phyloP scores from a whole-genome alignment of 2,888 invertebrate species.

The Nasonovia ribisnigri region DNA sequence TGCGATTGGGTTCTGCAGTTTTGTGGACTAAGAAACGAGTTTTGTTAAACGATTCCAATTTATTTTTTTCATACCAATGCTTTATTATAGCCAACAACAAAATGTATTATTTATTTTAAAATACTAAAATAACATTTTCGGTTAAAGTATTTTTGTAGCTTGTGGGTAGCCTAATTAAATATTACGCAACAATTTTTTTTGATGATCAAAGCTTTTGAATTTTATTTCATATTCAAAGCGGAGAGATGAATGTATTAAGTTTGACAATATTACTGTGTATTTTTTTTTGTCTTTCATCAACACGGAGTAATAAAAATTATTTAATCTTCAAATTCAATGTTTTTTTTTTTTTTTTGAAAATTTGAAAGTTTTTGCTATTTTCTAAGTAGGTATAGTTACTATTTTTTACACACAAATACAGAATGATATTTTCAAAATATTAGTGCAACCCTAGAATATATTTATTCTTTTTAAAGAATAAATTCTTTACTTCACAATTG shows the following conservation, averaged over 20 bases:
- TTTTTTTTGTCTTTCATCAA: neutral
- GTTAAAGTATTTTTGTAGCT: neutral
- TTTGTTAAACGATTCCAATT: conserved; percentile 10
- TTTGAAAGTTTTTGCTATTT: too few species aligned
- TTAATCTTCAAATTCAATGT: neutral
- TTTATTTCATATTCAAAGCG: neutral
- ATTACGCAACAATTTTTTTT: neutral
- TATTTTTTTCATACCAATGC: conserved; percentile 1
- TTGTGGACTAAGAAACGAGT: neutral
- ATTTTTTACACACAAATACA: neutral
- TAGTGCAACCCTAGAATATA: neutral
- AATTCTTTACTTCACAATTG: neutral
- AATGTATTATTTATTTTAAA: neutral
- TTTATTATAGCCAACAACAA: neutral
- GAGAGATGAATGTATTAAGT: neutral
- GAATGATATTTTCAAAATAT: neutral
- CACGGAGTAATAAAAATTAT: neutral
- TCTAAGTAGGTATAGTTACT: neutral
- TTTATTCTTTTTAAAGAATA: neutral
- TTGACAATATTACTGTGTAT: neutral
- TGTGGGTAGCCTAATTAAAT: neutral
- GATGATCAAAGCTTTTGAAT: neutral
- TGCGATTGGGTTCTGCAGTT: neutral
- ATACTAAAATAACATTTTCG: neutral
- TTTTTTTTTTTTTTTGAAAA: too few species aligned